These are phyloP conservation scores for Lanistes nyassanus DNA, from an alignment of 1,140 invertebrate species.

Conservation along the genomic window DNA sequence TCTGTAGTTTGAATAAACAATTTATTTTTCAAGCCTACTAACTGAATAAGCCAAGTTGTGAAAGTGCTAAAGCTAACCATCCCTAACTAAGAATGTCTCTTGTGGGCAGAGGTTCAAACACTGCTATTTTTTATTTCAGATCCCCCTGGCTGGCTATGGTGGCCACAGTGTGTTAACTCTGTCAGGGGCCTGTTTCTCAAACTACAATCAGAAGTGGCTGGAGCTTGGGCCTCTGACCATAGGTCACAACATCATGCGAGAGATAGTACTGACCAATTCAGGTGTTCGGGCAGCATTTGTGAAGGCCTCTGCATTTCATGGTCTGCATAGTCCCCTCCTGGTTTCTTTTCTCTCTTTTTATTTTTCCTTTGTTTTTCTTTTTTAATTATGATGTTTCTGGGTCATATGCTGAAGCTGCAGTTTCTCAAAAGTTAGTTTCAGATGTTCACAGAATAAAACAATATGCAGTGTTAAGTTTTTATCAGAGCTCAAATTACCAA, in stretches of 20 bases:
- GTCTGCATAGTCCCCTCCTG: constrained; percentile 15
- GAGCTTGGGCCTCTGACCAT: constrained; percentile 31
- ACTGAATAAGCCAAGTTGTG: too few species aligned
- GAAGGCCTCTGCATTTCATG: constrained; percentile 36
- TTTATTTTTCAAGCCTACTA: too few species aligned
- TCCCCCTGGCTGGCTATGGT: constrained; percentile 43
- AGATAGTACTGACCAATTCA: constrained; percentile 37
- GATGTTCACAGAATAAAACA: background rate
- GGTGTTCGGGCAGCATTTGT: constrained; percentile 41
- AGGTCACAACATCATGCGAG: constrained; percentile 26
- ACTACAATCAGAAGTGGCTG: constrained; percentile 32
- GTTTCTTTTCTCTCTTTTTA: background rate
- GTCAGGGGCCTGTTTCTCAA: constrained; percentile 28
- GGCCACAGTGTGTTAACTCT: constrained; percentile 36
- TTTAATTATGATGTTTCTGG: background rate
- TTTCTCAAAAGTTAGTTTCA: constrained; percentile 2
- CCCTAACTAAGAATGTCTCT: background rate
- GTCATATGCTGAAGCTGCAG: background rate
- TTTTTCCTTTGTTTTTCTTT: background rate
- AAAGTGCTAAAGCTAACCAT: too few species aligned
- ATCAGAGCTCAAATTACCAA: too few species aligned
- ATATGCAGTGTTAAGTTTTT: too few species aligned
- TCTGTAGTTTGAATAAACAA: too few species aligned
- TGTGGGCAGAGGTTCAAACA: background rate
- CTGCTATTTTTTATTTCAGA: constrained; percentile 23